Base-by-base conservation (phyloP, 1,140 invertebrate species). In the Drosophila equinoxialis region DNA sequence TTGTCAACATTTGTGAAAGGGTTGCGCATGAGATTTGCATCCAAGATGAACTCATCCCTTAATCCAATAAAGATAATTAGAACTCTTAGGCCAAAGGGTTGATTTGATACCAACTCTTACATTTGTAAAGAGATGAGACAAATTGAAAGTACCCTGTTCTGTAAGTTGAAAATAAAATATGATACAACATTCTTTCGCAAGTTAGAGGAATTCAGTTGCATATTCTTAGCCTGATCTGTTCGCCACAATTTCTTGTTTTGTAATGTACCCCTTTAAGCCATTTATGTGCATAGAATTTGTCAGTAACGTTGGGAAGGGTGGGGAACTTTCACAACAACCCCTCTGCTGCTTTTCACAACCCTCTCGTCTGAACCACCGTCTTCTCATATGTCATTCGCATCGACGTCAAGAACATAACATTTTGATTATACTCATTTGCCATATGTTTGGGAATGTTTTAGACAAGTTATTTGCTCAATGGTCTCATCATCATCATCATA, bases 391-490 rank as follows among this genome's bases (percentile, higher is more conserved):
- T 89, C 83, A 89, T 83, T 79, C 71, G 77, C 83, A 86, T 86
- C 83, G 87, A 87, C 70, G 76, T 86, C 83, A 87, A 51, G 57
- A 39, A 64, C 74, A 73, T 45, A 23, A 51, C 17, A 51, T 51
- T 51, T 51, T 4, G 17, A 10, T 23, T 87, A 74, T 77, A 62
- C 48, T 65, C 76, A 76, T 13, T 17, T 77, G 77, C 76, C 84
- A 84, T 77, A 89, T 84, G 84, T 84, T 87, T 84, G 89, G 84
- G 84, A 80, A 84, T 87, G 84, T 87, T 87, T 87, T 84, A 79
- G 84, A 87, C 84, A 87, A 80, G 89, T 87, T 87, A 80, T 89
- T 80, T 89, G 35, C 3, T 26, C 23, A 26, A 26, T 26, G 23
- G 23, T 30, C 26, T 30, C 26, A 30, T 37, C 7, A 37, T 10